These are phyloP conservation scores for Rhinogobius similis DNA, from an alignment of 2,113 vertebrate genomes.

Conservation along the genomic window DNA sequence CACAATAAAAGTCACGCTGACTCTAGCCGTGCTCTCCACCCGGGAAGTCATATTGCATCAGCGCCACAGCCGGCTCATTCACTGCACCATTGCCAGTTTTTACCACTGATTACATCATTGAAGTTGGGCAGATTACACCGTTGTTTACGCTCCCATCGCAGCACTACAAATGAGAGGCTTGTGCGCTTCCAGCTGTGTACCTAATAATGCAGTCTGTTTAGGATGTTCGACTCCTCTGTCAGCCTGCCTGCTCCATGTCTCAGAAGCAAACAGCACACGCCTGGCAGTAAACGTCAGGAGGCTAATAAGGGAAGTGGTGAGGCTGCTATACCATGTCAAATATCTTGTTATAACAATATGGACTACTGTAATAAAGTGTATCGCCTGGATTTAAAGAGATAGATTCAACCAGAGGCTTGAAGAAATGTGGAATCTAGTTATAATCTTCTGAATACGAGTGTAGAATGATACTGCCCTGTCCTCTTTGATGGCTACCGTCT, in stretches of 20 bases:
- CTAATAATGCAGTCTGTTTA: constrained; percentile 67
- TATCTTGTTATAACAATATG: not conserved
- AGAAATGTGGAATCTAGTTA: no score
- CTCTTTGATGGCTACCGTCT: no score
- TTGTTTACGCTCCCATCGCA: constrained; percentile 59
- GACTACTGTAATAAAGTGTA: not conserved
- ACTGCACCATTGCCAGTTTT: constrained; percentile 50
- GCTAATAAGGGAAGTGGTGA: constrained; percentile 38
- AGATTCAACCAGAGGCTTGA: not conserved
- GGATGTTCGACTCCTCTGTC: constrained; percentile 59
- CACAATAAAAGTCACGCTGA: constrained; percentile 5
- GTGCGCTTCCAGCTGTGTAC: constrained; percentile 66
- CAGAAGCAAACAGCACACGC: constrained; percentile 52
- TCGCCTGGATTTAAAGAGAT: not conserved
- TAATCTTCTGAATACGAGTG: no score
- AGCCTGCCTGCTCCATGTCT: constrained; percentile 56
- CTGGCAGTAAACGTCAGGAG: constrained; percentile 53
- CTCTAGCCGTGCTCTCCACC: constrained; percentile 17
- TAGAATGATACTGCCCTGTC: no score
- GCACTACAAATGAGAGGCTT: constrained; percentile 61
- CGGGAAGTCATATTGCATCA: constrained; percentile 37
- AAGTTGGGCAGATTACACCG: constrained; percentile 60
- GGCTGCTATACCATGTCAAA: not conserved
- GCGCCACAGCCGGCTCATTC: constrained; percentile 24
- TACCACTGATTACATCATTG: constrained; percentile 71